Evolutionary conservation across 2,113 vertebrate species (phyloP).

Genomic region (Cairina moschata): DNA sequence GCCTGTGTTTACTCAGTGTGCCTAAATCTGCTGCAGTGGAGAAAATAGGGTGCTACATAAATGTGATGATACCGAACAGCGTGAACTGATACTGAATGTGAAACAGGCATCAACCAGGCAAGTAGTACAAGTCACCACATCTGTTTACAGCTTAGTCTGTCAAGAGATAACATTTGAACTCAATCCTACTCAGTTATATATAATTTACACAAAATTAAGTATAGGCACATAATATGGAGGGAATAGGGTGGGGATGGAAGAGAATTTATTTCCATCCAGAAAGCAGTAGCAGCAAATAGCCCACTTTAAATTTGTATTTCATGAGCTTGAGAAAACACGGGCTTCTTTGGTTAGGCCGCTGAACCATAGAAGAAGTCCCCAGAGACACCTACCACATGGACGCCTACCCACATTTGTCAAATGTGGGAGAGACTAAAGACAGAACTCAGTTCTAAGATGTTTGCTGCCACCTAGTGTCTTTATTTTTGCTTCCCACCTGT

Average conservation of each 20-base stretch:
- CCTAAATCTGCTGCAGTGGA: not conserved
- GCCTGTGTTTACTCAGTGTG: not conserved
- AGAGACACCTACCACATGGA: not conserved
- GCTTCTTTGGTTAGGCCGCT: not conserved
- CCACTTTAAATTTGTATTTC: not conserved
- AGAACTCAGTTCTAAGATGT: constrained; percentile 38
- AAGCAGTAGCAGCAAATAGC: not conserved
- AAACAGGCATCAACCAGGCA: not conserved
- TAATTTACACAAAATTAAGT: not conserved
- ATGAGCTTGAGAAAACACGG: not conserved
- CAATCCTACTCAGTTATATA: not conserved
- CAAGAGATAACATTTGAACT: not conserved
- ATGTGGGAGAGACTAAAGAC: not conserved
- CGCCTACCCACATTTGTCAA: too few relatives aligned
- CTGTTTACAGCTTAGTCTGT: not conserved
- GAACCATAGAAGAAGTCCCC: not conserved
- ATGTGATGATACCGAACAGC: not conserved
- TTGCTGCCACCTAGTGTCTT: constrained; percentile 80
- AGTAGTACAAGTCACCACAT: not conserved
- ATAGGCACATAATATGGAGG: accelerated
- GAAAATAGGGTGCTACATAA: not conserved
- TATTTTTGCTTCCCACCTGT: not conserved
- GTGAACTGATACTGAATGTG: not conserved
- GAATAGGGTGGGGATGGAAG: not conserved
- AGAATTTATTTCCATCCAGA: not conserved